Base-by-base conservation (phyloP, 1,140 invertebrate species). In the Eurosta solidaginis region DNA sequence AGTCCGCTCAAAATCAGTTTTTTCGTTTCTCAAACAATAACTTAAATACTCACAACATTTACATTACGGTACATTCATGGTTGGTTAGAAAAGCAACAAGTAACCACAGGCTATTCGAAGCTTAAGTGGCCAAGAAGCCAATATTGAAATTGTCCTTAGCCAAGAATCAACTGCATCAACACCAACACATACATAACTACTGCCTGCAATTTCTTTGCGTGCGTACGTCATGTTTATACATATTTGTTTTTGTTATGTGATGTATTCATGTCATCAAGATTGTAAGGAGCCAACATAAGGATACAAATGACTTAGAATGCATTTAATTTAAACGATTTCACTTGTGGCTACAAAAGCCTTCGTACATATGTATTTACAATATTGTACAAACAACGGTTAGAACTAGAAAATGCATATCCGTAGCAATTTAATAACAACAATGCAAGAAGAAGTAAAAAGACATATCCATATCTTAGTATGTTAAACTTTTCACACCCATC, bases 251-350 rank as follows among this genome's bases (percentile, higher is more conserved):
- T 40, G 59, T 40, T 68, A 10, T 68, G n/a, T 68, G 36, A 22
- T 68, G 33, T 40, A 68, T n/a, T 10, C 17, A 29, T 68, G 33
- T 68, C 59, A 68, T 17, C 59, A 68, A 20, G 29, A 68, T 68
- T 68, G 33, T 68, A 68, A 68, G 59, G 33, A 68, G 59, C 33
- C n/a, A 54, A 40, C 59, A 68, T 12, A 68, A 68, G 59, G 59
- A 40, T 68, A 42, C 59, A 68, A 42, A 68, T 40, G 59, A 68
- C 29, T 68, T 68, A 68, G 59, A 68, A 68, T 68, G 59, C 59
- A 68, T 68, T 68, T 68, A 68, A 68, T 68, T 68, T 68, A 68
- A 68, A 68, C 59, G 59, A n/a, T 68, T 42, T 68, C 59, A 68
- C 59, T 68, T 68, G 59, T 68, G 59, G 33, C 59, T 40, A 20